Evolutionary conservation across 1,140 invertebrate species (phyloP), one percentile per base, ranked within the genome.

Genomic region (Whitmania pigra): DNA sequence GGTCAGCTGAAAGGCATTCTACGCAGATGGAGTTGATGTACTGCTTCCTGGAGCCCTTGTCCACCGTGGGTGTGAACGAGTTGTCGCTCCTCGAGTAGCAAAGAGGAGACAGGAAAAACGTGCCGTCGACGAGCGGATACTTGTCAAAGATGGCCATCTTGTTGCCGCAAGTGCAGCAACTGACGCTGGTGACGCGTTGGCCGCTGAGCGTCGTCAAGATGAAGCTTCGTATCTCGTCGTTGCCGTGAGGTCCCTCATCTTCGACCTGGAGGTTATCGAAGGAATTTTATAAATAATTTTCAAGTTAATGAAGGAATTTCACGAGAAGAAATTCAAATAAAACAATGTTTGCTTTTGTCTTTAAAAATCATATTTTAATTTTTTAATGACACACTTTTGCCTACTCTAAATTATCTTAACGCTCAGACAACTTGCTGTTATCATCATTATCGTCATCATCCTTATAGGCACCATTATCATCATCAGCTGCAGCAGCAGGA

Each of bases 241-340:
- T 96, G 76, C 93, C 93, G 80, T 94, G 92, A 81, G 93, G 93
- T 67, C 92, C 91, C 79, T 96, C 93, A 80, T 97, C 94, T 83
- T 97, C 94, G 86, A 97, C 57, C 57, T 63, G 57, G 22, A 63
- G 15, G 29, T 18, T 7, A 15, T 63, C 29, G 29, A 13, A 49
- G 2, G 31, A 36, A 2, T 2, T 36, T 36, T n/a, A n/a, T n/a
- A n/a, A n/a, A n/a, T n/a, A n/a, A n/a, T n/a, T n/a, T n/a, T n/a
- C n/a, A n/a, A n/a, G n/a, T n/a, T n/a, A n/a, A n/a, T n/a, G n/a
- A n/a, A n/a, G n/a, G n/a, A n/a, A n/a, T n/a, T 36, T 36, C 31
- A 36, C 2, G 31, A 36, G 31, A 6, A 36, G 31, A 36, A 36
- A 3, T 6, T 2, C 2, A 36, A 36, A 3, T 3, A 36, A 36